phyloP scores from a whole-genome alignment of 2,113 vertebrate species.

The Cololabis saira region DNA sequence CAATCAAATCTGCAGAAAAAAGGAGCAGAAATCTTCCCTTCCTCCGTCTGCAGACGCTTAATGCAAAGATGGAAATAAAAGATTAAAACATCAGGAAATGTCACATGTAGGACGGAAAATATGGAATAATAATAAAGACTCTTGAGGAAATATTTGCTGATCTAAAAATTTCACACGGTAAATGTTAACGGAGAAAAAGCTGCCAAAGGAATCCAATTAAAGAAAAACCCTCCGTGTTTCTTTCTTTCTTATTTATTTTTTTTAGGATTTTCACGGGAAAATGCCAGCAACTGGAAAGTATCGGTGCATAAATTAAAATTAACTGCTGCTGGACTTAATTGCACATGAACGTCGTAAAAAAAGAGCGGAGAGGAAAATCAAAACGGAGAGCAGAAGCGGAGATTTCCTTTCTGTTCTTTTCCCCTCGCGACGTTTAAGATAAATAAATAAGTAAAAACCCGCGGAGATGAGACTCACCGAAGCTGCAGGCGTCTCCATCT shows the following conservation, averaged over 20 bases:
- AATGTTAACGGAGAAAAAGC: constrained; percentile 54
- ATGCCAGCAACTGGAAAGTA: constrained; percentile 50
- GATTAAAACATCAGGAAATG: constrained; percentile 65
- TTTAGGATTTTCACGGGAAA: constrained; percentile 66
- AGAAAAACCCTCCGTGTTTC: constrained; percentile 46
- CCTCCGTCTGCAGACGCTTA: constrained; percentile 16
- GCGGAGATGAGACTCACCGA: constrained; percentile 63
- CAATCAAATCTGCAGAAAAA: no score
- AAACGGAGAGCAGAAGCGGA: neutral
- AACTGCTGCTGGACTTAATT: constrained; percentile 59
- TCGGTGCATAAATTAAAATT: constrained; percentile 66
- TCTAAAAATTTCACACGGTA: constrained; percentile 62
- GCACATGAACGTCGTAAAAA: constrained; percentile 17
- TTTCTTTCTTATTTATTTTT: no score
- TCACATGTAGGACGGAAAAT: constrained; percentile 29
- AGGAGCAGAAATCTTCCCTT: neutral
- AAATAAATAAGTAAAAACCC: constrained; percentile 23
- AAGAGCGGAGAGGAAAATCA: constrained; percentile 22
- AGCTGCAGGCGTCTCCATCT: constrained; percentile 66
- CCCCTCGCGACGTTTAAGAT: constrained; percentile 20
- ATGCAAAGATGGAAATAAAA: constrained; percentile 38
- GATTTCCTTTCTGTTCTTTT: constrained; percentile 13
- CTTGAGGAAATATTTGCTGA: constrained; percentile 63
- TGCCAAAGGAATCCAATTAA: constrained; percentile 66
- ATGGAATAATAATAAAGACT: constrained; percentile 34